These are phyloP conservation scores for Hoplostethus mediterraneus DNA, from an alignment of 2,797 vertebrate genomes.

Conservation along the genomic window DNA sequence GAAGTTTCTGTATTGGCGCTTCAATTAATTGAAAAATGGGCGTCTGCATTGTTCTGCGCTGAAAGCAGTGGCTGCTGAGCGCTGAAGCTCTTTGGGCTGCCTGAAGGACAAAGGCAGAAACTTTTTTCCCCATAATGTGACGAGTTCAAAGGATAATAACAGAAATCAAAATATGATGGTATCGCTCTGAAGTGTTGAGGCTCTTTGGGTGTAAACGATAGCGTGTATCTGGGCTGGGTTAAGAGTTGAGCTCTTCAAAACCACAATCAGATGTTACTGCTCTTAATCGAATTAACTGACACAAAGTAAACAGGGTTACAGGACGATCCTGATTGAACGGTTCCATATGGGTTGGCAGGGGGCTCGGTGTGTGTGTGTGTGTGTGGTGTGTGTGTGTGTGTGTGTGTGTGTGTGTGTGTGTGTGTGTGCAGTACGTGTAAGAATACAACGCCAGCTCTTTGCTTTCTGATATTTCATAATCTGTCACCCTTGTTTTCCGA, in stretches of 20 bases:
- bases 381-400: background rate
- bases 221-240: conserved; percentile 33
- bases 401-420: background rate
- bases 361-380: conserved; percentile 10
- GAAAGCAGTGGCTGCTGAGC: conserved; percentile 35
- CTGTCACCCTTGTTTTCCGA: conserved; percentile 4
- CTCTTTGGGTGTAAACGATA: conserved; percentile 52
- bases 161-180: conserved; percentile 10
- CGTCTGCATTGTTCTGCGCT: conserved; percentile 36
- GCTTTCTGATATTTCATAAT: conserved; percentile 13
- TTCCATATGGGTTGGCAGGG: conserved; percentile 62
- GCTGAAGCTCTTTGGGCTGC: conserved; percentile 23
- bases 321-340: conserved; percentile 31
- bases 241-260: conserved; percentile 29
- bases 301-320: conserved; percentile 52
- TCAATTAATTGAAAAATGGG: conserved; percentile 42
- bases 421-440: too few relatives aligned
- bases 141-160: conserved; percentile 12
- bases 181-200: conserved; percentile 11
- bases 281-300: conserved; percentile 68
- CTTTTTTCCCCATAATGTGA: conserved; percentile 18
- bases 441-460: background rate
- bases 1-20: conserved; percentile 14
- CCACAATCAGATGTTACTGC: conserved; percentile 63
- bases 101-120: conserved; percentile 22